Percentiles rank a stretch among this genome's conserved stretches.
These are phyloP conservation scores for Aphaenogaster rudis DNA, from an alignment of 1,140 invertebrate genomes.

Conservation along the genomic window DNA sequence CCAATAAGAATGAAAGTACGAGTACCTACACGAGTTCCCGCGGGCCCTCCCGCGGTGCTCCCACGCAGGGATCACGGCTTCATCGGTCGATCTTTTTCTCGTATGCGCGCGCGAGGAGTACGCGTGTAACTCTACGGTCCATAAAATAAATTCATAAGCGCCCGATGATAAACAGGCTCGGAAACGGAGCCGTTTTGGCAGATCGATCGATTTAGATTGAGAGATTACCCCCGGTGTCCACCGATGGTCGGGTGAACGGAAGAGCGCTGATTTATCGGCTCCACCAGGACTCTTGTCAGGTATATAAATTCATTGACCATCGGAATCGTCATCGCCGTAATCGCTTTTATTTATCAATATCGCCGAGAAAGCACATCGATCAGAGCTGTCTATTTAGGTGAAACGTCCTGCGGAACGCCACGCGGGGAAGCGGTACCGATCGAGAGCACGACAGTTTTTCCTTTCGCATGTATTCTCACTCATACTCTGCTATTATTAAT, in stretches of 20 bases:
- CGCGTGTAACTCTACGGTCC: slow-evolving; percentile 52
- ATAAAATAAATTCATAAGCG: slow-evolving; percentile 76
- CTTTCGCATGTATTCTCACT: not conserved
- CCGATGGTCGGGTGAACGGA: slow-evolving; percentile 41
- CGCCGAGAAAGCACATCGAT: slow-evolving; percentile 74
- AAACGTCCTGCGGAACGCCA: slow-evolving; percentile 61
- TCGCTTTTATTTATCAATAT: slow-evolving; percentile 79
- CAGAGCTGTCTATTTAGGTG: slow-evolving; percentile 73
- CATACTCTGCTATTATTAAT: slow-evolving; percentile 19
- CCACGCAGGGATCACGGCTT: slow-evolving; percentile 79
- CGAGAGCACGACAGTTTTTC: not conserved
- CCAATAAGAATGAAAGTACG: slow-evolving; percentile 77
- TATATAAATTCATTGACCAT: slow-evolving; percentile 78
- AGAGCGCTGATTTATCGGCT: slow-evolving; percentile 80
- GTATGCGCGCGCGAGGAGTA: slow-evolving; percentile 46
- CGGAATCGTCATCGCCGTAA: slow-evolving; percentile 78
- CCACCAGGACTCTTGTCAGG: slow-evolving; percentile 72
- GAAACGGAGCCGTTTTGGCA: slow-evolving; percentile 80
- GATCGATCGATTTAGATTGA: slow-evolving; percentile 85
- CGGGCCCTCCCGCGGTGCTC: slow-evolving; percentile 80
- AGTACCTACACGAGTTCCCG: slow-evolving; percentile 78
- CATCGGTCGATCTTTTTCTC: slow-evolving; percentile 68
- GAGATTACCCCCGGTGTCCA: slow-evolving; percentile 82
- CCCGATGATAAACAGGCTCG: slow-evolving; percentile 78
- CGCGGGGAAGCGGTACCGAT: not conserved